These are phyloP conservation scores for Lampris megalopsis DNA, from an alignment of 2,113 vertebrate genomes.

Conservation along the genomic window DNA sequence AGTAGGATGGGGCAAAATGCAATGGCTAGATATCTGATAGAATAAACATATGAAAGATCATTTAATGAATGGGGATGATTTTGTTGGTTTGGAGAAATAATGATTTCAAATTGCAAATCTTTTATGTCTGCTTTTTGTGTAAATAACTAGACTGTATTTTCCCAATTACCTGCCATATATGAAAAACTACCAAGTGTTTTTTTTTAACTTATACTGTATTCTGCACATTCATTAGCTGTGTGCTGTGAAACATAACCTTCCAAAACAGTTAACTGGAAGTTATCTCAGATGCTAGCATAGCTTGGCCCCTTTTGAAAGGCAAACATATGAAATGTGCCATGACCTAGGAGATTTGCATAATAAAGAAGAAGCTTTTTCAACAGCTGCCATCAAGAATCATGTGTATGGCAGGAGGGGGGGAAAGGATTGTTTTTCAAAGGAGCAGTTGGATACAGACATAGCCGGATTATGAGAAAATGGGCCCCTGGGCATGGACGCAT, in stretches of 20 bases:
- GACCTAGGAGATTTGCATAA: constrained; percentile 46
- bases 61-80: background rate
- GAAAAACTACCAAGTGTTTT: no score
- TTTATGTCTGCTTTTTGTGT: background rate
- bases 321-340: constrained; percentile 10
- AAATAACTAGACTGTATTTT: background rate
- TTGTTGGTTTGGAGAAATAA: background rate
- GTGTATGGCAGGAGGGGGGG: constrained; percentile 12
- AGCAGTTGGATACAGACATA: constrained; percentile 32
- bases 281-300: constrained; percentile 17
- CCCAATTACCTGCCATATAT: background rate
- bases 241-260: constrained; percentile 4
- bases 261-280: constrained; percentile 6
- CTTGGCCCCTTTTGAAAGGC: constrained; percentile 33
- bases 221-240: background rate
- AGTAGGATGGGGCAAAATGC: no score
- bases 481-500: no score
- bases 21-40: background rate
- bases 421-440: constrained; percentile 48
- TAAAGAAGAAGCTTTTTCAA: constrained; percentile 47
- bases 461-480: no score
- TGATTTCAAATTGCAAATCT: background rate
- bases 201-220: no score
- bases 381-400: constrained; percentile 46
- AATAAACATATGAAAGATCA: background rate